Percentiles rank a stretch among this genome's conserved stretches.
These are phyloP conservation scores for Drosophila pallidifrons DNA, from an alignment of 1,140 invertebrate genomes.

Conservation along the genomic window DNA sequence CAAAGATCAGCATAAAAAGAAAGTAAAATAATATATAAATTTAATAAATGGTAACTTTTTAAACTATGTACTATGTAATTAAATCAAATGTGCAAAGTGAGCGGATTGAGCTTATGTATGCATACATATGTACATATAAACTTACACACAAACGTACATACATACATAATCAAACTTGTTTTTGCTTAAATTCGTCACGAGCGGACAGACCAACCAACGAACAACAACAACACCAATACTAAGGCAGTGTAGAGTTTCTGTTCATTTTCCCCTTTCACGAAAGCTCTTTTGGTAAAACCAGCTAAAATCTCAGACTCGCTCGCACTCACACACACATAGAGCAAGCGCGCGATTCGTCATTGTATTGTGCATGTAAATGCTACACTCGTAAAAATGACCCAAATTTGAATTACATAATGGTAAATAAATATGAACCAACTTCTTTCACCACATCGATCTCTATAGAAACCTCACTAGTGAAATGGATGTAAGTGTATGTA, in stretches of 20 bases:
- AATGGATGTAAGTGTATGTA: constrained; percentile 12
- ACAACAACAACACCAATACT: constrained; percentile 25
- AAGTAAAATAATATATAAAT: neutral
- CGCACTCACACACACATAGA: constrained; percentile 23
- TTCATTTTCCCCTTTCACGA: constrained; percentile 77
- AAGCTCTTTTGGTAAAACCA: constrained; percentile 74
- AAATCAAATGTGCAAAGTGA: constrained; percentile 23
- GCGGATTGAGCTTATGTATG: constrained; percentile 22
- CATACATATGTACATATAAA: constrained; percentile 15
- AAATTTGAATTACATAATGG: constrained; percentile 81
- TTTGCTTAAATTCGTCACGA: constrained; percentile 55
- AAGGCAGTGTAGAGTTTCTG: constrained; percentile 46
- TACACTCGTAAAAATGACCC: constrained; percentile 81
- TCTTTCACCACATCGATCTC: constrained; percentile 35
- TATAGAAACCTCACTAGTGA: constrained; percentile 15
- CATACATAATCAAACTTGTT: constrained; percentile 67
- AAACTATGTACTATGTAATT: neutral
- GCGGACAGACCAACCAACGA: constrained; percentile 7
- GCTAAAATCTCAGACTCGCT: constrained; percentile 63
- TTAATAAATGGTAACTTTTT: neutral
- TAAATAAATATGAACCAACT: constrained; percentile 56
- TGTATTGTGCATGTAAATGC: constrained; percentile 77
- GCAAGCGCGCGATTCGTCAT: constrained; percentile 23
- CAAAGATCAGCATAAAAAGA: constrained; percentile 9
- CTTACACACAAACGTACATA: constrained; percentile 55